These are phyloP conservation scores for Serranus cabrilla DNA, from an alignment of 2,797 vertebrate species.

Conservation along the genomic window DNA sequence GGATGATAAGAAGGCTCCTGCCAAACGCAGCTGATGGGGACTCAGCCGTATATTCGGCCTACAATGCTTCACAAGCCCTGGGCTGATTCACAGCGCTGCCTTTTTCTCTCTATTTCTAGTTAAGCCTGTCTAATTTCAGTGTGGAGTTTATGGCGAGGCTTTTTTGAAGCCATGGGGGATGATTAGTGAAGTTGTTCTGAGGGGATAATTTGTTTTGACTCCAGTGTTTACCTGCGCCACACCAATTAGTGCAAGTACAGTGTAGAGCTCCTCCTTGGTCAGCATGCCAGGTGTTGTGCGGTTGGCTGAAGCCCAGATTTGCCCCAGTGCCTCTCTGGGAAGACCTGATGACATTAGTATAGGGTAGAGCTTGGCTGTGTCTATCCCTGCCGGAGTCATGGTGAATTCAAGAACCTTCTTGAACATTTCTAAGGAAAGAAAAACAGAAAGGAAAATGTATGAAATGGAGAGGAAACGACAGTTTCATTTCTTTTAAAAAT, in stretches of 20 bases:
- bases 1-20: conserved; percentile 74
- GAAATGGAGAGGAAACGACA: too few relatives aligned
- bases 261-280: conserved; percentile 97
- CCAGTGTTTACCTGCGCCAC: conserved; percentile 92
- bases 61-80: conserved; percentile 43
- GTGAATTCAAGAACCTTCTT: conserved; percentile 97
- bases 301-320: conserved; percentile 98
- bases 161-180: conserved; percentile 22
- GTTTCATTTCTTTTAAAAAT: not conserved
- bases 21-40: conserved; percentile 60
- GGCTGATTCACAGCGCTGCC: conserved; percentile 31
- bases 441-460: conserved; percentile 10
- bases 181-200: conserved; percentile 46
- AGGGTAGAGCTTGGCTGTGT: conserved; percentile 97
- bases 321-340: conserved; percentile 97
- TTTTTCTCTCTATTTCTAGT: conserved; percentile 27
- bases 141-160: conserved; percentile 22
- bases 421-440: conserved; percentile 89
- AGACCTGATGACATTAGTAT: conserved; percentile 98
- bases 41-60: conserved; percentile 46
- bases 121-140: conserved; percentile 41
- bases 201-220: conserved; percentile 41
- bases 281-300: conserved; percentile 97
- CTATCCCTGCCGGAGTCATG: conserved; percentile 94
- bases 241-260: conserved; percentile 94